Conservation (phyloP, 1,140 invertebrate species). For the Drosophila triauraria region DNA sequence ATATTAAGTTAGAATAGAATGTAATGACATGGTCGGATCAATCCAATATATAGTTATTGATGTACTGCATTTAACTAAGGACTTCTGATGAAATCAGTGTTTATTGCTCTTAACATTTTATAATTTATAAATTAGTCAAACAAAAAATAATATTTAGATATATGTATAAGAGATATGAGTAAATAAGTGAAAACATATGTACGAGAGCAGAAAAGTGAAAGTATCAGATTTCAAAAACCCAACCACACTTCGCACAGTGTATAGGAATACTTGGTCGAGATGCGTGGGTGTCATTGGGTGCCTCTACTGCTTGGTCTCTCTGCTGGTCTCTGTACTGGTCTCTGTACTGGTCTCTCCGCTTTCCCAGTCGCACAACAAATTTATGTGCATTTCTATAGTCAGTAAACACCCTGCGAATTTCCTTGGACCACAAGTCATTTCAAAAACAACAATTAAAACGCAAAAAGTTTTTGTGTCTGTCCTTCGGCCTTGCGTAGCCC, state of each 20-base stretch:
- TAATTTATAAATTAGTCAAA: too few species aligned
- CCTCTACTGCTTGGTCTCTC: constrained; percentile 18
- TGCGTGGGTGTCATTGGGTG: constrained; percentile 41
- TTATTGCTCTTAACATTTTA: too few species aligned
- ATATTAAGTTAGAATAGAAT: background rate
- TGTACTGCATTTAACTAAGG: too few species aligned
- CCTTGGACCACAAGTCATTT: constrained; percentile 58
- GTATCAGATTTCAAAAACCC: too few species aligned
- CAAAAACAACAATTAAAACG: constrained; percentile 69
- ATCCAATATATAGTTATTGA: too few species aligned
- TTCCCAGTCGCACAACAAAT: constrained; percentile 52
- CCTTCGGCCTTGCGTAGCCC: constrained; percentile 4
- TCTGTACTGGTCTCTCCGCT: constrained; percentile 5
- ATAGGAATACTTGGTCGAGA: constrained; percentile 8
- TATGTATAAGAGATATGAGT: too few species aligned
- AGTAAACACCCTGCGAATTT: constrained; percentile 65
- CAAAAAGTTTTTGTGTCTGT: constrained; percentile 54
- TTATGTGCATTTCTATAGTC: constrained; percentile 66
- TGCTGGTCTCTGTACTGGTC: constrained; percentile 9
- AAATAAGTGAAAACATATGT: too few species aligned
- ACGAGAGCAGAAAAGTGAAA: too few species aligned
- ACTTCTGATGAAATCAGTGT: too few species aligned
- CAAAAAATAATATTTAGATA: too few species aligned
- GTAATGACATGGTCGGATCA: background rate
- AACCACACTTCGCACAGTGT: constrained; percentile 5